Evolutionary conservation across 2,113 vertebrate genomes (phyloP), one percentile per base, ranked within the genome.

Genomic region (Corythornis cristatus): DNA sequence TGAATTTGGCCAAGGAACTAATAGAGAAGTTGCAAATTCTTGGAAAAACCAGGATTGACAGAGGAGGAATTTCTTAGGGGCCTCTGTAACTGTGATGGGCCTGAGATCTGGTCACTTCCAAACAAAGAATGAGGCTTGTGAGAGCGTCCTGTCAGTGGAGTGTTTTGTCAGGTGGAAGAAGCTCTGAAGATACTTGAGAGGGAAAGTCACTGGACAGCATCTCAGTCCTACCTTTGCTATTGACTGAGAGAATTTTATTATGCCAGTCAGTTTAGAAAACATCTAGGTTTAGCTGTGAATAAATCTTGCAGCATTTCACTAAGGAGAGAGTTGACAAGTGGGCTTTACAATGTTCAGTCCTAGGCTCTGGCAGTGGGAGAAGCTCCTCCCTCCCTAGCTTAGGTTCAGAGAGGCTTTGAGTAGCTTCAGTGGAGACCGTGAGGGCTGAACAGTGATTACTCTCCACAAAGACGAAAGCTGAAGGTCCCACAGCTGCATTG

Each of bases 1-100:
- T n/a, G 28, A 83, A 18, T 50, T 75, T 61, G 26, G 33, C 45
- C 51, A 61, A 60, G 31, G 23, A 75, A 51, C 74, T 86, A 7
- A 37, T 67, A 42, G 6, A 51, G 25, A 67, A 53, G 12, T 62
- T 82, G 25, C n/a, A 73, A 57, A 42, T 82, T 45, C 48, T 73
- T 71, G 35, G 23, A 18, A 23, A 66, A 80, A 75, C 5, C 0
- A 2, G 35, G n/a, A 67, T 33, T 35, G 15, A n/a, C n/a, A 46
- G 4, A 85, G 18, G 25, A 57, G 40, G 0, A 25, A 37, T 40
- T 64, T 65, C 40, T 45, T 51, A 65, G 45, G 19, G 23, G 6
- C 2, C 23, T 71, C 40, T 79, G 28, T 61, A 83, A 75, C 54
- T 51, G 31, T 0, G 1, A 16, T 0, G 0, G 26, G 5, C 9